Conservation (phyloP, 2,888 invertebrate species). For the Lathronympha strigana region DNA sequence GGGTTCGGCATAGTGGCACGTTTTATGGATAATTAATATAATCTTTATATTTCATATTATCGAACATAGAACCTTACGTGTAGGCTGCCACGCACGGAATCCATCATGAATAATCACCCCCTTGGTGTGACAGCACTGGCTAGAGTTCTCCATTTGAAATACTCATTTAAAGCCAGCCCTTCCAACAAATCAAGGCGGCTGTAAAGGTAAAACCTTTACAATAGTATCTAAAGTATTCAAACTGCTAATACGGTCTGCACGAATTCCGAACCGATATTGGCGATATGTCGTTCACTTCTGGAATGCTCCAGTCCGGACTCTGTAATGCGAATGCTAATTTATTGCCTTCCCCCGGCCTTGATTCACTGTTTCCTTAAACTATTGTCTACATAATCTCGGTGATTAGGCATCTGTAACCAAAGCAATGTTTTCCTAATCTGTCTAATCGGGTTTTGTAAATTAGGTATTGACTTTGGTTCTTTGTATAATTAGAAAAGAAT, state of each 20-base stretch:
- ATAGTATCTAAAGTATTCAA: conserved; percentile 10
- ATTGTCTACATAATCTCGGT: conserved; percentile 43
- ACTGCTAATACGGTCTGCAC: conserved; percentile 19
- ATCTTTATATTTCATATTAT: no score
- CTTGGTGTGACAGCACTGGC: no score
- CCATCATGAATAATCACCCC: no score
- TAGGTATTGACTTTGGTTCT: no score
- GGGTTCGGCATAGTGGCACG: no score
- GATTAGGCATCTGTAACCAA: conserved; percentile 39
- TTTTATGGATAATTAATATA: no score
- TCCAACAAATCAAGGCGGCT: no score
- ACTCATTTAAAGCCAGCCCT: no score
- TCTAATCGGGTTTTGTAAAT: conserved; percentile 23
- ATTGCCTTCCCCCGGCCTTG: conserved; percentile 48
- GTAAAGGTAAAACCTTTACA: not conserved
- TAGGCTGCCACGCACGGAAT: no score
- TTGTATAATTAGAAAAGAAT: no score
- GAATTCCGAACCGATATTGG: conserved; percentile 32
- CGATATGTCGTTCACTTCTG: conserved; percentile 46
- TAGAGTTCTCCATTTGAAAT: no score
- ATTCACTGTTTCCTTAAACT: conserved; percentile 47
- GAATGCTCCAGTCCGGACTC: conserved; percentile 41
- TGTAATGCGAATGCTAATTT: conserved; percentile 51
- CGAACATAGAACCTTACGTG: no score
- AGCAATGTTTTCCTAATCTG: conserved; percentile 26